phyloP scores from a whole-genome alignment of 2,797 vertebrate species.

The Molothrus ater region DNA sequence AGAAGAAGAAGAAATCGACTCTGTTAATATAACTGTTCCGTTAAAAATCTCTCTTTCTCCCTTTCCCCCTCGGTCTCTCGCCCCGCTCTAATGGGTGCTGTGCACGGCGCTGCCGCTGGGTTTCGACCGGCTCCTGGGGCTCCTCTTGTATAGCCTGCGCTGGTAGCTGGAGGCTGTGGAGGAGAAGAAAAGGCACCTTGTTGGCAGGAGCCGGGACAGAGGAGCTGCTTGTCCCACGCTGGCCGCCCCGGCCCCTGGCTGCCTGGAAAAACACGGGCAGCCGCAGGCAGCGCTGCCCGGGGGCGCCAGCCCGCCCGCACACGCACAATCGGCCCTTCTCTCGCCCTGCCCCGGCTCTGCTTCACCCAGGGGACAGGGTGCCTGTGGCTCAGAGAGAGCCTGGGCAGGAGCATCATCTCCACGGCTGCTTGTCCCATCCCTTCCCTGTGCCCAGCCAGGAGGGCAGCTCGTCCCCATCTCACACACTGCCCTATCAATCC shows the following conservation, averaged over 20 bases:
- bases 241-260: not conserved
- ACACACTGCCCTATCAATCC: accelerated
- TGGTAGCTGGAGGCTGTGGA: constrained; percentile 79
- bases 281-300: not conserved
- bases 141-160: constrained; percentile 86
- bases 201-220: constrained; percentile 32
- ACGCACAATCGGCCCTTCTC: not conserved
- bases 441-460: not conserved
- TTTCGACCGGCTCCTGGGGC: constrained; percentile 78
- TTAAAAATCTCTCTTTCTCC: constrained; percentile 69
- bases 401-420: not conserved
- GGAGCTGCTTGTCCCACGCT: not conserved
- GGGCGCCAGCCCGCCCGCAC: not conserved
- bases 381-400: not conserved
- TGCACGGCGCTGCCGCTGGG: constrained; percentile 73
- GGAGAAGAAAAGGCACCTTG: constrained; percentile 48
- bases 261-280: constrained; percentile 31
- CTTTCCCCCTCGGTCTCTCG: constrained; percentile 63
- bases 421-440: accelerated
- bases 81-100: constrained; percentile 81
- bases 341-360: not conserved
- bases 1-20: constrained; percentile 71
- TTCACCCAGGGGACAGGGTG: not conserved
- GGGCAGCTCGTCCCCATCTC: not conserved
- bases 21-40: constrained; percentile 83